A percentile compares a stretch with the other conserved stretches of the same genome.
Evolutionary conservation across 2,113 vertebrate species (phyloP).

Genomic region (Chrysochloris asiatica): DNA sequence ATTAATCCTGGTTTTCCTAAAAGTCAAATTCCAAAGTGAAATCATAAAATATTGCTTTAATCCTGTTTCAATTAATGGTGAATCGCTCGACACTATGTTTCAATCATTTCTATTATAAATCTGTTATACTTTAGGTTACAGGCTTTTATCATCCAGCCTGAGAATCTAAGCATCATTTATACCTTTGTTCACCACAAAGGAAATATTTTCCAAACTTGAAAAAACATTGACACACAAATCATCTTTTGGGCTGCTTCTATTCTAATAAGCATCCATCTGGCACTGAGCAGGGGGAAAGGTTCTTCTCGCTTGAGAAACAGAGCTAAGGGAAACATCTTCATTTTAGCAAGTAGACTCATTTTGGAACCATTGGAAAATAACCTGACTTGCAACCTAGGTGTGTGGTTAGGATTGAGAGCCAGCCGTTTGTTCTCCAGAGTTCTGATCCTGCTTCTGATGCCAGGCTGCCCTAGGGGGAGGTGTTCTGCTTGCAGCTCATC

Average conservation of each 20-base stretch:
- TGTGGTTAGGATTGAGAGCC: background rate
- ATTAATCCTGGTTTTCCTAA: slow-evolving; percentile 60
- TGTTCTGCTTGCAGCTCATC: background rate
- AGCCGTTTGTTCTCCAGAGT: background rate
- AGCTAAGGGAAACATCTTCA: background rate
- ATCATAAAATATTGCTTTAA: slow-evolving; percentile 48
- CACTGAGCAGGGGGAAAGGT: background rate
- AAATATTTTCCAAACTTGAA: background rate
- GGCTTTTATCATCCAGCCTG: background rate
- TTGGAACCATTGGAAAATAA: background rate
- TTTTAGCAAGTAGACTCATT: background rate
- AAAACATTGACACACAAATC: background rate
- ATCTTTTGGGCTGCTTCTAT: background rate
- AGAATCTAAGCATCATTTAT: background rate
- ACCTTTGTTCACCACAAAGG: background rate
- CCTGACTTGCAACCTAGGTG: background rate
- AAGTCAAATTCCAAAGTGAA: slow-evolving; percentile 46
- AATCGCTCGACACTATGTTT: background rate
- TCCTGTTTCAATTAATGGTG: background rate
- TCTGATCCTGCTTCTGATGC: background rate
- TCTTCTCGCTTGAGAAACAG: background rate
- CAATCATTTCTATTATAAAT: too few species aligned
- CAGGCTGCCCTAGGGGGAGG: background rate
- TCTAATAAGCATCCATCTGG: background rate
- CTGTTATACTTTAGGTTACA: background rate